phyloP scores from a whole-genome alignment of 2,888 invertebrate genomes.

The Coelinius sp. region DNA sequence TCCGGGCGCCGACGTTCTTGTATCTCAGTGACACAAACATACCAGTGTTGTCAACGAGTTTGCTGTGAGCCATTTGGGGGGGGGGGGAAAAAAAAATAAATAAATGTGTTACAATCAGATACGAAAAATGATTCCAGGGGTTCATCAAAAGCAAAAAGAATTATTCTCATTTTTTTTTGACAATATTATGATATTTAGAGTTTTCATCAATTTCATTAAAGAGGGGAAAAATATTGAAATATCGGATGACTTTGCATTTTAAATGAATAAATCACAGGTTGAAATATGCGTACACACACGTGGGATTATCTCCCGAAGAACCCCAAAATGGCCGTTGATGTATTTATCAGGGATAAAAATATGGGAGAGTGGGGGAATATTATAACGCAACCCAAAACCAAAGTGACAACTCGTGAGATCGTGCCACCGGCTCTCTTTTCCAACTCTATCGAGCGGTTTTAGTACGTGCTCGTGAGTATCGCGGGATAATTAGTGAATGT shows the following conservation, averaged over 20 bases:
- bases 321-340: conserved; percentile 32
- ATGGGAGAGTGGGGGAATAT: conserved; percentile 20
- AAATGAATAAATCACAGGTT: neutral
- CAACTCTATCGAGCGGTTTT: conserved; percentile 12
- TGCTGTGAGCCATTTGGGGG: neutral
- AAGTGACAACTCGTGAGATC: conserved; percentile 38
- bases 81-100: no score
- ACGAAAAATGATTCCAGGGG: neutral
- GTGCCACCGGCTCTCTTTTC: conserved; percentile 24
- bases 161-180: no score
- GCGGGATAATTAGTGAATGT: conserved; percentile 35
- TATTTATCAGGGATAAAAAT: neutral
- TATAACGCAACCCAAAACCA: conserved; percentile 33
- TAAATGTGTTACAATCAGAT: neutral
- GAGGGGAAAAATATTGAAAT: no score
- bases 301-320: neutral
- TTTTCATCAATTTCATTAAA: no score
- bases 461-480: conserved; percentile 36
- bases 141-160: no score
- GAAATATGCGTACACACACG: neutral
- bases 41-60: conserved; percentile 17
- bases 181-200: no score
- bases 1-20: conserved; percentile 34
- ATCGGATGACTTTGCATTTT: neutral
- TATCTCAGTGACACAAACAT: conserved; percentile 34